These are phyloP conservation scores for Myotis davidii DNA, from an alignment of 2,113 vertebrate genomes.

Conservation along the genomic window DNA sequence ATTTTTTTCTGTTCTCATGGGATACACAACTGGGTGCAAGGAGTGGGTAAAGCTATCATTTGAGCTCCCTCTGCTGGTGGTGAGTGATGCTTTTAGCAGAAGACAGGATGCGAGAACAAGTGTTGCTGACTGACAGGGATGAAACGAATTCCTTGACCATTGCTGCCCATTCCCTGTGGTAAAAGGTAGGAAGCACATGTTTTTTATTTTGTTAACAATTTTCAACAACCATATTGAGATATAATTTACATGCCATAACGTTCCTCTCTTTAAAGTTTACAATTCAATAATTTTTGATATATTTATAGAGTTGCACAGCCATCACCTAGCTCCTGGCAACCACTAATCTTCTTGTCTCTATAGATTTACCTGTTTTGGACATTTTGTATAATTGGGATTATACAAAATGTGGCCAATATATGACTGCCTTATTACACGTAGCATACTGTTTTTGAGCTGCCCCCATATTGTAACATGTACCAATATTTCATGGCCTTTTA, in stretches of 20 bases:
- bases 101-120: background rate
- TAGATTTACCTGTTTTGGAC: background rate
- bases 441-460: background rate
- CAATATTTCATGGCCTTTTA: background rate
- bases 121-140: background rate
- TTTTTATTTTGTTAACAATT: background rate
- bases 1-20: background rate
- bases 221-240: background rate
- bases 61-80: constrained; percentile 85
- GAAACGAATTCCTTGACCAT: background rate
- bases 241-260: background rate
- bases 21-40: background rate
- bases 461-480: background rate
- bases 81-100: background rate
- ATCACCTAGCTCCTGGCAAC: background rate
- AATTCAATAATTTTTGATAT: background rate
- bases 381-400: background rate
- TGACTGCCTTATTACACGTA: background rate
- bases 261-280: background rate
- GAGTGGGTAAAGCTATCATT: constrained; percentile 61
- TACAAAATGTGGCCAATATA: background rate
- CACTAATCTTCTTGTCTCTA: background rate
- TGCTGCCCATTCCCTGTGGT: background rate
- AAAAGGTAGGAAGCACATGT: background rate
- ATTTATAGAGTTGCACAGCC: background rate